Conservation (phyloP, 2,113 vertebrate genomes). For the Psephotus haematonotus region DNA sequence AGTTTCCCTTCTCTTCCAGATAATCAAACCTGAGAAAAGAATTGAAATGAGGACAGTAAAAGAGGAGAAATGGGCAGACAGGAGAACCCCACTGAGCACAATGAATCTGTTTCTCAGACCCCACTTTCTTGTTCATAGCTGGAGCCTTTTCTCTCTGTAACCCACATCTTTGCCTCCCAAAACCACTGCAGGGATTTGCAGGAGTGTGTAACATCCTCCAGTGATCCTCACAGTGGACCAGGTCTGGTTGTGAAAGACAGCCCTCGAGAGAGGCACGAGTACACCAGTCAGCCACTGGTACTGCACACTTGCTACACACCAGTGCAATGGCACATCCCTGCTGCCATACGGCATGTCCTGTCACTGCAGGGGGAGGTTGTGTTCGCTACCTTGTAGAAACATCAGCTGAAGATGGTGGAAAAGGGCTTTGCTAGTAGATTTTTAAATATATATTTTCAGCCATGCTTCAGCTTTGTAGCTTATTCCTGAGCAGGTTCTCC, state of each 20-base stretch:
- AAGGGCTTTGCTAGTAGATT: background rate
- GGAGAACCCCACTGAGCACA: background rate
- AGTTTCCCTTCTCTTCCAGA: background rate
- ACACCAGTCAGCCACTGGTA: background rate
- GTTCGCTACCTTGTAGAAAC: background rate
- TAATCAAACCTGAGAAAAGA: background rate
- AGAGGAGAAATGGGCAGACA: background rate
- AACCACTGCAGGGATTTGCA: background rate
- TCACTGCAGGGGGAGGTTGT: too few species aligned
- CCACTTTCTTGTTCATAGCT: background rate
- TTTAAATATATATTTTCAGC: background rate
- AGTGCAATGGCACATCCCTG: background rate
- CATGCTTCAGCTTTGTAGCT: background rate
- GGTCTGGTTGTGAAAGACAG: background rate
- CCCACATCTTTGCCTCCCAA: background rate
- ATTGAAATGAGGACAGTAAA: background rate
- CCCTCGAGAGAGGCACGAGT: background rate
- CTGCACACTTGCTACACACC: background rate
- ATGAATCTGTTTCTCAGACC: background rate
- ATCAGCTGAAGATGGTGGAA: background rate
- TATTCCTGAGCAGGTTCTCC: background rate
- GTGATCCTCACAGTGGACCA: too few species aligned
- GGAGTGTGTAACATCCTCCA: background rate
- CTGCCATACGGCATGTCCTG: accelerated
- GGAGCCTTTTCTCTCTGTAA: background rate